These are phyloP conservation scores for Meriones psammophilus DNA, from an alignment of 2,797 vertebrate genomes.

Conservation along the genomic window DNA sequence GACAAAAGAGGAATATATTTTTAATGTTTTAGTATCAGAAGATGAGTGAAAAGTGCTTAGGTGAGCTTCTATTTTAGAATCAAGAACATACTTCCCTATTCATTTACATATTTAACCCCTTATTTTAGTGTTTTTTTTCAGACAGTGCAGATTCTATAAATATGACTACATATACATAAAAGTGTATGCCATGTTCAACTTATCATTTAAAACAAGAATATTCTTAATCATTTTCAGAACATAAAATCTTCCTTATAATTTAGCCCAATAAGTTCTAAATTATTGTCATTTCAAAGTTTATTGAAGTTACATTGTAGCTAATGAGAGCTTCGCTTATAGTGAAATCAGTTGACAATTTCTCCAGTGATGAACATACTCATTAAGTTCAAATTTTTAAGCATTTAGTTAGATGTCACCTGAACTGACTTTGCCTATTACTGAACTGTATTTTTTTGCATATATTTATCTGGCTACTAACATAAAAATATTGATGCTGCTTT, in stretches of 20 bases:
- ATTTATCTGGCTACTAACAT: background rate
- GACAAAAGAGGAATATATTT: conserved; percentile 46
- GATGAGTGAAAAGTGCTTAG: background rate
- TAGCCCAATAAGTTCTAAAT: background rate
- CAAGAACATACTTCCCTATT: conserved; percentile 28
- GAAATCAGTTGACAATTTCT: background rate
- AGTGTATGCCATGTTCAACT: background rate
- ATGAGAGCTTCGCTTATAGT: background rate
- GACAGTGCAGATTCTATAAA: background rate
- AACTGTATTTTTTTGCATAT: background rate
- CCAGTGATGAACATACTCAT: background rate
- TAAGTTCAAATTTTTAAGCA: conserved; percentile 12
- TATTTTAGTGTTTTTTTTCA: background rate
- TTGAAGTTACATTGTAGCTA: background rate
- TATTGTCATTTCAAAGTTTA: background rate
- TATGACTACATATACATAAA: conserved; percentile 17
- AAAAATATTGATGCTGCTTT: background rate
- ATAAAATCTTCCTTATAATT: background rate
- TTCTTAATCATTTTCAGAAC: background rate
- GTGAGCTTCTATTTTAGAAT: conserved; percentile 38
- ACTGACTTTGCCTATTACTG: background rate
- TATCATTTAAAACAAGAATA: background rate
- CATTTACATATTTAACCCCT: conserved; percentile 10
- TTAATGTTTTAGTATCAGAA: background rate
- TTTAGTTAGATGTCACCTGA: background rate